These are phyloP conservation scores for Paradoxurus hermaphroditus DNA, from an alignment of 2,113 vertebrate genomes.

Conservation along the genomic window DNA sequence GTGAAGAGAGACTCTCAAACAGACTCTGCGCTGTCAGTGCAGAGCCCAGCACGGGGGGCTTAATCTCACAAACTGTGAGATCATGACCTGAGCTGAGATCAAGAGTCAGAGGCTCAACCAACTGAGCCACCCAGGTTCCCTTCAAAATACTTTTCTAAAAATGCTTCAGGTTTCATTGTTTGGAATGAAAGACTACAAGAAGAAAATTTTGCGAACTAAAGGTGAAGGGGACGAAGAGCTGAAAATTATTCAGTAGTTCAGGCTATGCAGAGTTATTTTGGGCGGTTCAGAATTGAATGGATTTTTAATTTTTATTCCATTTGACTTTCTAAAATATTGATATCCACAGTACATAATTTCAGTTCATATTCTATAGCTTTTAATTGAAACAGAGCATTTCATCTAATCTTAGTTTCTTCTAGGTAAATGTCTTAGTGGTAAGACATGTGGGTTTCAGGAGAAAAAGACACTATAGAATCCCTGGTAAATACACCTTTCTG, in stretches of 20 bases:
- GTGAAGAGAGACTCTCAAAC: too few relatives aligned
- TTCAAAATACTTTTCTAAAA: neutral
- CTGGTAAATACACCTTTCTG: neutral
- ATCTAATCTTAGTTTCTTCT: neutral
- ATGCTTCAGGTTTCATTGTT: neutral
- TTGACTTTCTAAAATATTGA: neutral
- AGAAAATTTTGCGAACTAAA: neutral
- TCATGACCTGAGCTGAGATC: too few relatives aligned
- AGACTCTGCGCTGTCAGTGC: too few relatives aligned
- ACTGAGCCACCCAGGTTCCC: too few relatives aligned
- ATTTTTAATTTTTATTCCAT: constrained; percentile 11
- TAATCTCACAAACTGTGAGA: too few relatives aligned
- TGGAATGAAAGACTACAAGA: neutral
- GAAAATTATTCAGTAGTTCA: neutral
- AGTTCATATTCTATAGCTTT: neutral
- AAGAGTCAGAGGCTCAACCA: too few relatives aligned
- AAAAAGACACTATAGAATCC: neutral
- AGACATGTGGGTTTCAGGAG: neutral
- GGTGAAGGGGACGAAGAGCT: neutral
- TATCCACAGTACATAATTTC: neutral
- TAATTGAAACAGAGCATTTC: neutral
- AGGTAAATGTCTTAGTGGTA: neutral
- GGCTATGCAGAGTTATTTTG: neutral
- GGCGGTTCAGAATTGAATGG: neutral
- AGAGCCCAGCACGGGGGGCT: too few relatives aligned